Conservation (phyloP, 2,797 vertebrate species). For the Mus caroli region DNA sequence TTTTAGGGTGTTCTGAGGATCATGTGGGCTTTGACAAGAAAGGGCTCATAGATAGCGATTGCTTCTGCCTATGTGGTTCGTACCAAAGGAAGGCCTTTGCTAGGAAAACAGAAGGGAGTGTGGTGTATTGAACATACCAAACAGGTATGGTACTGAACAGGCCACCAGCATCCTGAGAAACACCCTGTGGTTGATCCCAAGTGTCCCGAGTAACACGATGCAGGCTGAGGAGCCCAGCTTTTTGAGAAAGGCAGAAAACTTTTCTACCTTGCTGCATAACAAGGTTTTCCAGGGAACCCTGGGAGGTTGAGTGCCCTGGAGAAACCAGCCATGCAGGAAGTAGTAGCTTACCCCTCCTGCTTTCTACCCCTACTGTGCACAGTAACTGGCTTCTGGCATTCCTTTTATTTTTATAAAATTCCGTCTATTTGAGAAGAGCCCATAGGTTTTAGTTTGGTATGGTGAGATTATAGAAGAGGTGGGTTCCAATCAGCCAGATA, state of each 20-base stretch:
- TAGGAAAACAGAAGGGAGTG: slow-evolving; percentile 13
- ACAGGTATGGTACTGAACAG: too few relatives aligned
- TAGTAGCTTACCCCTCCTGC: too few relatives aligned
- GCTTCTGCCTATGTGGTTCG: background rate
- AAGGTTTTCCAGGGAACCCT: fast-evolving
- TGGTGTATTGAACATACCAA: too few relatives aligned
- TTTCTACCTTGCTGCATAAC: fast-evolving
- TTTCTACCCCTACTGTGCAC: background rate
- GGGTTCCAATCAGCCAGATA: background rate
- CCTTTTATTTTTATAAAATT: background rate
- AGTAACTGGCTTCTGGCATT: background rate
- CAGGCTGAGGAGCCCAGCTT: background rate
- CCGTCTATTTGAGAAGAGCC: background rate
- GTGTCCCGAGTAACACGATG: background rate
- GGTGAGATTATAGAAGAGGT: background rate
- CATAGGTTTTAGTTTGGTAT: background rate
- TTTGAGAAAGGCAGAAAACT: background rate
- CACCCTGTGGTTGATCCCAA: background rate
- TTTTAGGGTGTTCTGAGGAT: slow-evolving; percentile 45
- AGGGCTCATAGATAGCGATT: background rate
- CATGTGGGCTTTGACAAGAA: background rate
- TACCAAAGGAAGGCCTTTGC: background rate
- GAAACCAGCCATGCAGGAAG: background rate
- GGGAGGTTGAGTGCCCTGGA: background rate
- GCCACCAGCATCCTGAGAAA: background rate